Conservation (phyloP, 2,797 vertebrate species). For the Rhyacichthys aspro region DNA sequence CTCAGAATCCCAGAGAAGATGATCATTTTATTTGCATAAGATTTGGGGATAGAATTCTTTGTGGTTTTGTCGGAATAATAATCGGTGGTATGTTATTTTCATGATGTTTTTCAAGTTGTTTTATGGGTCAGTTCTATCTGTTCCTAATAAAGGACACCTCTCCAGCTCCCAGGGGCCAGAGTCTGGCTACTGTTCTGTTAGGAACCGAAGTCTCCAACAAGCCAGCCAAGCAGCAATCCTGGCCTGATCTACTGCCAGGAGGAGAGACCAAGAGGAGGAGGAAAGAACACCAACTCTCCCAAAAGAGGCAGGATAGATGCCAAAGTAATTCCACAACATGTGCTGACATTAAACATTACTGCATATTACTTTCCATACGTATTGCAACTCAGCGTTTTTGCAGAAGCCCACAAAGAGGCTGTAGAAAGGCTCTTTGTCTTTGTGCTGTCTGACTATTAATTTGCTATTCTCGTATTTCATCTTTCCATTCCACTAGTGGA, state of each 20-base stretch:
- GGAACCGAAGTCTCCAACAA: constrained; percentile 65
- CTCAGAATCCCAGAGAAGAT: not conserved
- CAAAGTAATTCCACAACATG: constrained; percentile 85
- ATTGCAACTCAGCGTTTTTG: constrained; percentile 82
- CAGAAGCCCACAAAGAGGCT: constrained; percentile 71
- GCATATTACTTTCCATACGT: constrained; percentile 86
- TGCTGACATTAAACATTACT: constrained; percentile 87
- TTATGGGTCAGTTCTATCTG: constrained; percentile 44
- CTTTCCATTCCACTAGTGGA: constrained; percentile 79
- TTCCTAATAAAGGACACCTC: constrained; percentile 64
- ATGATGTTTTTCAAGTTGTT: constrained; percentile 50
- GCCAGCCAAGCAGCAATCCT: constrained; percentile 67
- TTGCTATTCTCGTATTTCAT: constrained; percentile 82
- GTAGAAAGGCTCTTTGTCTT: constrained; percentile 84
- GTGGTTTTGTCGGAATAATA: constrained; percentile 42
- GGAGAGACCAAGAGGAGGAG: constrained; percentile 67
- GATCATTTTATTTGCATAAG: too few relatives aligned
- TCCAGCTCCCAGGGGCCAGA: constrained; percentile 53
- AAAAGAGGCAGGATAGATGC: constrained; percentile 79
- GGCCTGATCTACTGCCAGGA: constrained; percentile 70
- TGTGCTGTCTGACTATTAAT: constrained; percentile 80
- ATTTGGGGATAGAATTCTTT: not conserved
- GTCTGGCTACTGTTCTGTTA: constrained; percentile 74
- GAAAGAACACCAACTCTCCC: constrained; percentile 77
- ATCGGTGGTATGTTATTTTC: constrained; percentile 40